Evolutionary conservation across 2,888 invertebrate genomes (phyloP).

Genomic region (Synanthedon tipuliformis): DNA sequence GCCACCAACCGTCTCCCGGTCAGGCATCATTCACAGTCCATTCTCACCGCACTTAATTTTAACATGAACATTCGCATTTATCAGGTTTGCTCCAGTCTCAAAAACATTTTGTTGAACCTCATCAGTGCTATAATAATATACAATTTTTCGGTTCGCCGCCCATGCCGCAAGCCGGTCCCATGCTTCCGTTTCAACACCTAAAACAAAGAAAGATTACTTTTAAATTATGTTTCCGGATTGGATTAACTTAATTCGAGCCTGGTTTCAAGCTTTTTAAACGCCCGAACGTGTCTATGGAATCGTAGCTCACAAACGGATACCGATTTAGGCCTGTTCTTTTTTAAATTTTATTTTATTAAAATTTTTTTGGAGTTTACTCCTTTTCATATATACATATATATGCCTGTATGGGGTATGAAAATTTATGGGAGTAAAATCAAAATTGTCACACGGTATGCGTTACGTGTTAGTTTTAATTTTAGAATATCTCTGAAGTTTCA

Average conservation of each 20-base stretch:
- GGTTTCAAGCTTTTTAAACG: slow-evolving; percentile 21
- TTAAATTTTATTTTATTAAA: too few relatives aligned
- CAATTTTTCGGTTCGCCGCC: slow-evolving; percentile 22
- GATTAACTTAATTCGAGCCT: slow-evolving; percentile 35
- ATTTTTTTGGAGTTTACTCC: too few relatives aligned
- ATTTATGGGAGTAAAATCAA: too few relatives aligned
- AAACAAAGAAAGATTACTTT: slow-evolving; percentile 33
- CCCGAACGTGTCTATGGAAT: too few relatives aligned
- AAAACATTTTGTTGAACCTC: slow-evolving; percentile 33
- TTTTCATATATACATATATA: too few relatives aligned
- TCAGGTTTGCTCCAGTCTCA: slow-evolving; percentile 57
- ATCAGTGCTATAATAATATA: slow-evolving; percentile 25
- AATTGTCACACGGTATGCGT: too few relatives aligned
- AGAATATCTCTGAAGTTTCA: too few relatives aligned
- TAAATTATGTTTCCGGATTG: slow-evolving; percentile 23
- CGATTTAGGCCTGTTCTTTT: too few relatives aligned
- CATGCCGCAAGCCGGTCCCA: slow-evolving; percentile 15
- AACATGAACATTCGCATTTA: slow-evolving; percentile 12
- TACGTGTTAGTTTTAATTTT: too few relatives aligned
- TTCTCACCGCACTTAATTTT: slow-evolving; percentile 10
- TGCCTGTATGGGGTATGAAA: too few relatives aligned
- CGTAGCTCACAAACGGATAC: too few relatives aligned
- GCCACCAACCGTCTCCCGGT: slow-evolving; percentile 66
- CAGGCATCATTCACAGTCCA: slow-evolving; percentile 62
- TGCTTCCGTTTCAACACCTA: slow-evolving; percentile 37